Evolutionary conservation across 1,140 invertebrate genomes (phyloP), one percentile per base, ranked within the genome.

Genomic region (Thalassaphorura encarpata): DNA sequence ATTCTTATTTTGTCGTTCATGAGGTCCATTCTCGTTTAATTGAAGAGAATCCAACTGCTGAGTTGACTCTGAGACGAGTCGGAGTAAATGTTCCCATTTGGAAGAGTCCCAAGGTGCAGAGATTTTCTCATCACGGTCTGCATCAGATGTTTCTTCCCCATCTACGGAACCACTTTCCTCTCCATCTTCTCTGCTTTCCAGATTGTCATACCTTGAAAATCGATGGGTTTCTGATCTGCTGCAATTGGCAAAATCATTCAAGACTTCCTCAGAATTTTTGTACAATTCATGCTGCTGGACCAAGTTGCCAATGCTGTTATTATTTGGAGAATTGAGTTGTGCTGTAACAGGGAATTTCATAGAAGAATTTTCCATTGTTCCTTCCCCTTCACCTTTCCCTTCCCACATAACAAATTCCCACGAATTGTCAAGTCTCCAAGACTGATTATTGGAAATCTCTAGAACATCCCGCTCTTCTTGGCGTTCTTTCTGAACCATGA

Each of bases 181-280:
- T 6, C 60, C 45, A n/a, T 27, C 43, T 39, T 21, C 21, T 13
- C 45, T 40, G 53, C 54, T 60, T 29, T 62, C 63, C 52, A 65
- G 50, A 56, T 65, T 65, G 40, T 65, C 63, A 54, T 65, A 65
- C 18, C 63, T 28, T 13, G 63, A 65, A 43, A 65, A 65, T 24
- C 63, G 31, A 33, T 65, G 41, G 21, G 54, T 36, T 36, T 11
- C 11, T 11, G 11, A 11, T n/a, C 11, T 11, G 33, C 33, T 36
- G 33, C n/a, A 36, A 11, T 11, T n/a, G 11, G 33, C n/a, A n/a
- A 11, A 11, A 36, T 36, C n/a, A 36, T 36, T 36, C 11, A 11
- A 11, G 33, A 36, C 11, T 11, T n/a, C 11, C 33, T 36, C 33
- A 36, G 11, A 11, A n/a, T 11, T 11, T 36, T n/a, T 36, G 33